These are phyloP conservation scores for Formica selysi DNA, from an alignment of 1,140 invertebrate genomes.

Conservation along the genomic window DNA sequence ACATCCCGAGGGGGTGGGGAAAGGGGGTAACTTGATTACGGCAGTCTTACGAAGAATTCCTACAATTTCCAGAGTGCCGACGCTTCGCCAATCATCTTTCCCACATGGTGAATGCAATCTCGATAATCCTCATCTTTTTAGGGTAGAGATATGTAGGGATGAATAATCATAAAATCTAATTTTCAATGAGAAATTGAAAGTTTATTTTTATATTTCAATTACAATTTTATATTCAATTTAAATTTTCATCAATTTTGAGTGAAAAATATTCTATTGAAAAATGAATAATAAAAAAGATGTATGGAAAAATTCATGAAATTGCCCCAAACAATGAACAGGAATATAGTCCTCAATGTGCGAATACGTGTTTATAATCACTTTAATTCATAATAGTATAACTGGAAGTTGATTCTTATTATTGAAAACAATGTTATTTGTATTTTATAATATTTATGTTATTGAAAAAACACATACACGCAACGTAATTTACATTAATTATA, in stretches of 20 bases:
- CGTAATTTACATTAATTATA: background rate
- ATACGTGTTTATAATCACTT: background rate
- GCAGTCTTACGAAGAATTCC: conserved; percentile 35
- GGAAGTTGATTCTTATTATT: background rate
- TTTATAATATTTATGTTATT: background rate
- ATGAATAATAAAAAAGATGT: background rate
- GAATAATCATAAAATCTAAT: background rate
- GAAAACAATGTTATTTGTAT: conserved; percentile 1
- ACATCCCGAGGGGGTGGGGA: background rate
- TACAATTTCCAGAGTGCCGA: conserved; percentile 26
- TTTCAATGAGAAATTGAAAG: background rate
- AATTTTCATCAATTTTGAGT: no score
- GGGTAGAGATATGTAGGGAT: background rate
- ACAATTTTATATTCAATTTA: no score
- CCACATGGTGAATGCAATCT: background rate
- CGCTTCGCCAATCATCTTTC: conserved; percentile 30
- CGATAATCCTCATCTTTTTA: conserved; percentile 24
- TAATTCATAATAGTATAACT: background rate
- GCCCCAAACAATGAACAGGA: background rate
- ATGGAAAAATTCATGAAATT: background rate
- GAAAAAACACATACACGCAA: background rate
- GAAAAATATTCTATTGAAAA: no score
- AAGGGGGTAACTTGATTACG: conserved; percentile 49
- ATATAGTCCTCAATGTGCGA: background rate
- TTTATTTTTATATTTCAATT: no score